These are phyloP conservation scores for Galeruca laticollis DNA, from an alignment of 2,888 invertebrate species.

Conservation along the genomic window DNA sequence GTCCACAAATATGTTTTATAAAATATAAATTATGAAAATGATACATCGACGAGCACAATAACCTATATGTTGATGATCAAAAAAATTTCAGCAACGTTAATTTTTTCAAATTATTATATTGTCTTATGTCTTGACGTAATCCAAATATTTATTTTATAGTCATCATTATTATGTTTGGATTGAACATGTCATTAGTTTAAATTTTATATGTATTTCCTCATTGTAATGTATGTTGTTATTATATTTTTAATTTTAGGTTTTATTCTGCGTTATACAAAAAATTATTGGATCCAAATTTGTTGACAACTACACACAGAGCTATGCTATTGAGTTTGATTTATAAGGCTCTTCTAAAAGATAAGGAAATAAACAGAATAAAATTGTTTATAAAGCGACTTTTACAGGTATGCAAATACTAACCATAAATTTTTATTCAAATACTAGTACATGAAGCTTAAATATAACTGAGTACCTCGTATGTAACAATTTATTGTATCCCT, in stretches of 20 bases:
- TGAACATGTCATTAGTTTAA: too few relatives aligned
- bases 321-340: conserved; percentile 89
- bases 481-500: too few relatives aligned
- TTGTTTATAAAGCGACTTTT: conserved; percentile 89
- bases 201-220: neutral
- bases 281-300: conserved; percentile 80
- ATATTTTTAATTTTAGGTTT: conserved; percentile 71
- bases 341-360: conserved; percentile 86
- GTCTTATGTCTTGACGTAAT: neutral
- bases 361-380: conserved; percentile 76
- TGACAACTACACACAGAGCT: conserved; percentile 77
- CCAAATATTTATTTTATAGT: neutral
- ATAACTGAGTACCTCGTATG: too few relatives aligned
- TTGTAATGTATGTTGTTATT: neutral
- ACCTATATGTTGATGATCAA: too few relatives aligned
- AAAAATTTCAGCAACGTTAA: too few relatives aligned
- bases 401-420: conserved; percentile 67
- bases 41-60: too few relatives aligned
- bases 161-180: neutral
- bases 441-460: neutral
- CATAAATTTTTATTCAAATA: too few relatives aligned
- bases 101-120: too few relatives aligned
- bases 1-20: too few relatives aligned
- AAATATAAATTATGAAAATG: too few relatives aligned
- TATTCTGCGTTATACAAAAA: conserved; percentile 92